phyloP scores from a whole-genome alignment of 2,888 invertebrate genomes.

The Drosophila demipolita region DNA sequence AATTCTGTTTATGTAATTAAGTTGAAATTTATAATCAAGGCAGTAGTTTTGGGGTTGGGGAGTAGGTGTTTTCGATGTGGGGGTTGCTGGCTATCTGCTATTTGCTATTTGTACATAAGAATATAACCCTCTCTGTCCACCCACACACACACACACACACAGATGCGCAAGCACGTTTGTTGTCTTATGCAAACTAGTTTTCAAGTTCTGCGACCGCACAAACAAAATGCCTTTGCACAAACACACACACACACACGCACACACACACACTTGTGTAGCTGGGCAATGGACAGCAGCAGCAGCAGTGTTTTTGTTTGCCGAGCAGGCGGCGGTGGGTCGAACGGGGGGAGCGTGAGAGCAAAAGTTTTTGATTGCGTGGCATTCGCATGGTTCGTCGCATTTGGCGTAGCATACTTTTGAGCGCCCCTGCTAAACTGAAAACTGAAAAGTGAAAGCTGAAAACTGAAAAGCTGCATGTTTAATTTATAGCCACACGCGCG shows the following conservation, averaged over 20 bases:
- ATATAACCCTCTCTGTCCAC: constrained; percentile 9
- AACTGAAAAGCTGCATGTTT: constrained; percentile 56
- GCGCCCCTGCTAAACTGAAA: constrained; percentile 37
- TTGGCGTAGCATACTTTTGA: constrained; percentile 55
- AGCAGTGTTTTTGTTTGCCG: neutral
- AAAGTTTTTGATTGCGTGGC: constrained; percentile 66
- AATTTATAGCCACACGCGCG: constrained; percentile 62
- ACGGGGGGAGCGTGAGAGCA: constrained; percentile 21
- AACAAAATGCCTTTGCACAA: constrained; percentile 50
- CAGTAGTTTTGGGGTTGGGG: constrained; percentile 44
- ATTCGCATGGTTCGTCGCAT: constrained; percentile 77
- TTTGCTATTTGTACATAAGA: constrained; percentile 40
- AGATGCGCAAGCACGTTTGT: constrained; percentile 27
- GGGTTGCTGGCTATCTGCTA: constrained; percentile 36
- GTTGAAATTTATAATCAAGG: constrained; percentile 82
- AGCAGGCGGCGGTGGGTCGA: neutral
- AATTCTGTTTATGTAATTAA: constrained; percentile 81
- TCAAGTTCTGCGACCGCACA: constrained; percentile 76
- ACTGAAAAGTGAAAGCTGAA: constrained; percentile 29
- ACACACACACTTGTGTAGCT: constrained; percentile 23
- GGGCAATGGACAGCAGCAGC: constrained; percentile 42
- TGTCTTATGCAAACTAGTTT: constrained; percentile 77
- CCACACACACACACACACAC: constrained; percentile 6
- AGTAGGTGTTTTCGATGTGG: neutral
- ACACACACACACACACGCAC: constrained; percentile 14